These are phyloP conservation scores for Nephrocerus scutellatus DNA, from an alignment of 2,888 invertebrate species.

Conservation along the genomic window DNA sequence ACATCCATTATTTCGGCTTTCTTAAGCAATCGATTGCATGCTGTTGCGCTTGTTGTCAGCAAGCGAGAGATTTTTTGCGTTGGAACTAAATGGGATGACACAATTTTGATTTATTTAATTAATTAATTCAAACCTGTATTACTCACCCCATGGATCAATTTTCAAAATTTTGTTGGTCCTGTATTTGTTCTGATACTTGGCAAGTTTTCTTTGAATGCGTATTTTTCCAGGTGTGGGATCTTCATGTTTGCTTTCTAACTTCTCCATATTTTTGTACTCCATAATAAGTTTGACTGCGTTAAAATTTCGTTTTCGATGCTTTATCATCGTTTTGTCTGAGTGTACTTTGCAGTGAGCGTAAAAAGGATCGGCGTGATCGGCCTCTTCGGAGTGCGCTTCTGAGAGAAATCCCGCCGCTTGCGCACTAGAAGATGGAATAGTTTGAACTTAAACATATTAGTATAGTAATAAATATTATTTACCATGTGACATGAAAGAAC, in stretches of 20 bases:
- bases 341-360: constrained; percentile 95
- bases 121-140: not conserved
- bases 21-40: constrained; percentile 69
- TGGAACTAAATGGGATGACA: constrained; percentile 57
- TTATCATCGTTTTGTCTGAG: constrained; percentile 82
- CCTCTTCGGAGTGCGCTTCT: constrained; percentile 85
- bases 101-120: not conserved
- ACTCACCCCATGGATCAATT: constrained; percentile 77
- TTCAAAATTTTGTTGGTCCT: constrained; percentile 64
- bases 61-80: constrained; percentile 91
- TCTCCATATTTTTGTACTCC: constrained; percentile 55
- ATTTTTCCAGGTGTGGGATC: constrained; percentile 59
- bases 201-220: constrained; percentile 72
- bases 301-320: constrained; percentile 75
- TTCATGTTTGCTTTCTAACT: constrained; percentile 31
- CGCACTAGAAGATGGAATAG: constrained; percentile 63
- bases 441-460: constrained; percentile 2
- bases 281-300: constrained; percentile 75
- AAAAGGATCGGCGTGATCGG: constrained; percentile 91
- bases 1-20: constrained; percentile 90
- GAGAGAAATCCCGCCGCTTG: constrained; percentile 88
- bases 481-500: constrained; percentile 97
- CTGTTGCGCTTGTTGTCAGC: constrained; percentile 83
- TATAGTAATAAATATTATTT: too few species aligned
- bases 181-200: constrained; percentile 79